phyloP scores from a whole-genome alignment of 2,888 invertebrate species.

The Leistus spinibarbis region DNA sequence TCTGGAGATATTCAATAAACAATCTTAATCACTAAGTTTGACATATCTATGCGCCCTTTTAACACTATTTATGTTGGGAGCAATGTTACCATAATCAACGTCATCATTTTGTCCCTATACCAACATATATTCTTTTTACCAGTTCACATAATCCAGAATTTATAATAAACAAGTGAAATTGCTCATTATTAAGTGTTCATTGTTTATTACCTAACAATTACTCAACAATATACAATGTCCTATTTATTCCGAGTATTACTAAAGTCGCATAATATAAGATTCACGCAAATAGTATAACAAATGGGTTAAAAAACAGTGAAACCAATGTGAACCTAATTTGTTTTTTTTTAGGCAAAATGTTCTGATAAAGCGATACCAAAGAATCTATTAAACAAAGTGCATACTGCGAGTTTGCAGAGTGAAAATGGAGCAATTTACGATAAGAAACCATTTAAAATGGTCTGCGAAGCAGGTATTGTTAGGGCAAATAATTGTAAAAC shows the following conservation, averaged over 20 bases:
- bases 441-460: constrained; percentile 84
- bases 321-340: no score
- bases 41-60: not conserved
- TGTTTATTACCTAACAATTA: no score
- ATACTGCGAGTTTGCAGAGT: constrained; percentile 67
- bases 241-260: not conserved
- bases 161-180: not conserved
- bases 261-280: not conserved
- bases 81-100: not conserved
- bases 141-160: not conserved
- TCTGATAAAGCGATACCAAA: constrained; percentile 64
- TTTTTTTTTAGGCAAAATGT: constrained; percentile 35
- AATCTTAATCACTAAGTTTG: not conserved
- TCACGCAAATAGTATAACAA: not conserved
- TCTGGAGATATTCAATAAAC: not conserved
- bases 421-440: constrained; percentile 83
- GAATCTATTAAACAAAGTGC: constrained; percentile 66
- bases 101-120: not conserved
- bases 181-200: no score
- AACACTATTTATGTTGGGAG: not conserved
- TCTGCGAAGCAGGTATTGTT: constrained; percentile 66
- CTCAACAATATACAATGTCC: not conserved
- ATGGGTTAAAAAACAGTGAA: not conserved
- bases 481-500: not conserved
- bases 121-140: not conserved